Base-by-base conservation (phyloP, 1,140 invertebrate genomes). In the Conus betulinus region DNA sequence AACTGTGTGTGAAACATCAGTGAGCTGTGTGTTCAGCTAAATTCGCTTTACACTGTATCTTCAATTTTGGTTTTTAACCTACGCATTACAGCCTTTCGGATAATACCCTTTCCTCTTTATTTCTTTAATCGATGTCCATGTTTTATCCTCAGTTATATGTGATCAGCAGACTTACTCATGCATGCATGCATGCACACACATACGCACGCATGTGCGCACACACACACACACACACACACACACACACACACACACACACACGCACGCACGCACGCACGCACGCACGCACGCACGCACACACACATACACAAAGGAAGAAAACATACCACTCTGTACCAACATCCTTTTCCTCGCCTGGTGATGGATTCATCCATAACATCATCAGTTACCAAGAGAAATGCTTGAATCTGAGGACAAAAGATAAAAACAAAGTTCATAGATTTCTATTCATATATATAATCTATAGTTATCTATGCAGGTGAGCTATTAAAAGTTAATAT, bases 351-450 rank as follows among this genome's bases (percentile, higher is more conserved):
- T 88, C 99, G 96, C 25, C 99, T 96, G 57, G 57, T 97, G 88
- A 96, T 95, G 25, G 97, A 97, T 27, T 96, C 95, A 94, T 99
- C 98, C 97, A 99, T 98, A 23, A 99, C 97, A 95, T 99, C 99
- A 95, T 99, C 98, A 11, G 97, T 93, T 0, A 99, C 95, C 6
- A 99, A 94, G 90, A 98, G 97, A 93, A 97, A 98, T 27, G 97
- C 97, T 96, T 99, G 98, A 5, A 97, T 92, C 96, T 97, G 91
- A 84, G 94, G 91, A 83, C 10, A 57, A 67, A 8, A 85, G 6
- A 53, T 7, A 39, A 39, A 39, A 39, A 39, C 13, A 8, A 15
- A 8, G 52, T 57, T 39, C n/a, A 15, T 39, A 84, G 53, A 53
- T 51, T 51, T 84, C 10, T 23, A 13, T 25, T 79, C 76, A 79